Base-by-base conservation (phyloP, 2,113 vertebrate genomes). In the human region DNA sequence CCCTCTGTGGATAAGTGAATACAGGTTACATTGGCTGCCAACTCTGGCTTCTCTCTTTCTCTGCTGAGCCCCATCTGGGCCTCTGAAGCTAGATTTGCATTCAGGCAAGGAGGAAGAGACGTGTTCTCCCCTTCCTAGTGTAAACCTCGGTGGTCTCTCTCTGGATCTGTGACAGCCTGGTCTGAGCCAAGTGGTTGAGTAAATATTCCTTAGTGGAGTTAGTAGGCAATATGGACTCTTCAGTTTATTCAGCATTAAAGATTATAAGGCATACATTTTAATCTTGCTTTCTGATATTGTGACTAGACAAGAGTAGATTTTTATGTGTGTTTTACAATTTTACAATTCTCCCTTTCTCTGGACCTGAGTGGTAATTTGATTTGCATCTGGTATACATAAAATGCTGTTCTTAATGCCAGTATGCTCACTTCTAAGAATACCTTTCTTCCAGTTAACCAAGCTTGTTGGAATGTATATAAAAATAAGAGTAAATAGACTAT, bases 91-190 rank as follows among this genome's bases (percentile, higher is more conserved):
- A 79, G 40, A 40, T 92, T 79, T 97, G 81, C 93, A 87, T 30
- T 98, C 61, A 90, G 86, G 64, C 86, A 38, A 85, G 61, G 61
- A 92, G 35, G 50, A 94, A 93, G 86, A 95, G 40, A 66, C 50
- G 35, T 72, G 32, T 84, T 50, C 48, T 91, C n/a, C 22, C 2
- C 32, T 91, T 55, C 68, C 52, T 80, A 2, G 22, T 68, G 8
- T 48, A 89, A 95, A 86, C 43, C 66, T 87, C 43, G 8, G n/a
- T 40, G 12, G 25, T 75, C 45, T 97, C 40, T 96, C 45, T 80
- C 88, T 93, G 23, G 73, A 6, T 76, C 85, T 95, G 83, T 91
- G 88, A 96, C 83, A 96, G 86, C 12, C 45, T 40, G 27, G 79
- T 73, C 30, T 92, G 32, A 87, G 70, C 13, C 83, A 82, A 75